Evolutionary conservation across 2,797 vertebrate species (phyloP).

Genomic region (Morelia viridis): DNA sequence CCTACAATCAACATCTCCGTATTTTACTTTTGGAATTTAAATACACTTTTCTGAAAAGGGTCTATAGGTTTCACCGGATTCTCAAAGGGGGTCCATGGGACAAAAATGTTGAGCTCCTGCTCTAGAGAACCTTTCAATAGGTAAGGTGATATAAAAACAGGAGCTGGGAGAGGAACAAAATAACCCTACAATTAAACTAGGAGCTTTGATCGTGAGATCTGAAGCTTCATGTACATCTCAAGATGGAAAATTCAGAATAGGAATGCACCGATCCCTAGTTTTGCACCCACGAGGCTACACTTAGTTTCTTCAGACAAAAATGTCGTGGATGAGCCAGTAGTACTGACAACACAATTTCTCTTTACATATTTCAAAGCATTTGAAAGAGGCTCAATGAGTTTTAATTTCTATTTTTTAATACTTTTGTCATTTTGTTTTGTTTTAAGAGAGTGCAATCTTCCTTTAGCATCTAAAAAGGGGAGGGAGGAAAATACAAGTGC

Average conservation of each 20-base stretch:
- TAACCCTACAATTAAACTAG: background rate
- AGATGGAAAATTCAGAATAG: background rate
- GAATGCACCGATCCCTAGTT: background rate
- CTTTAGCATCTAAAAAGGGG: background rate
- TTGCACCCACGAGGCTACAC: background rate
- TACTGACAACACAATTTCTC: background rate
- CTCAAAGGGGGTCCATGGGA: background rate
- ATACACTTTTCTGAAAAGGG: background rate
- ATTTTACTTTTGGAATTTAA: background rate
- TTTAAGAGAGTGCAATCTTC: background rate
- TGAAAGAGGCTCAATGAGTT: background rate
- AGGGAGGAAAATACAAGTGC: background rate
- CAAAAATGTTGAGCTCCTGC: background rate
- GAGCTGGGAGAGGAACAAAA: background rate
- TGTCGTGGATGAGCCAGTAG: background rate
- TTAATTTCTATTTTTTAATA: background rate
- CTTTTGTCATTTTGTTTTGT: background rate
- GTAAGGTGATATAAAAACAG: background rate
- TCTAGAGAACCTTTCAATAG: background rate
- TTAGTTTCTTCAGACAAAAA: background rate
- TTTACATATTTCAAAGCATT: background rate
- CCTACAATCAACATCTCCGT: background rate
- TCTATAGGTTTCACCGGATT: accelerated
- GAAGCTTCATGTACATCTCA: background rate
- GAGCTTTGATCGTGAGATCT: background rate